A percentile compares a stretch with the other conserved stretches of the same genome.
Evolutionary conservation across 2,888 invertebrate genomes (phyloP).

Genomic region (Neoaliturus tenellus): DNA sequence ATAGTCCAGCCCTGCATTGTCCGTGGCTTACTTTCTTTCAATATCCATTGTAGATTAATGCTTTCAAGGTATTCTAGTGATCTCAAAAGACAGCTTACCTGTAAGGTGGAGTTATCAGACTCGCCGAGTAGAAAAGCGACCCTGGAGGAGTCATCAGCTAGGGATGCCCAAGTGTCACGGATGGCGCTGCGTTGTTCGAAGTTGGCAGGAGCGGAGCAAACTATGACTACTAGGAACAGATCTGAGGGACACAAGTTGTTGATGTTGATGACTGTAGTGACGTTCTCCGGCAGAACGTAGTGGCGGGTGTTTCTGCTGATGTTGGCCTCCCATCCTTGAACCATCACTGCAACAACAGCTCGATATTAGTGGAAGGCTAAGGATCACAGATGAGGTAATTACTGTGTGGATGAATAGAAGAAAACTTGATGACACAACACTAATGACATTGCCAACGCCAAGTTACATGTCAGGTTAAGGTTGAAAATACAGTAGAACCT

Average conservation of each 20-base stretch:
- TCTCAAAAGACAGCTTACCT: too few relatives aligned
- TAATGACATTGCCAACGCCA: too few relatives aligned
- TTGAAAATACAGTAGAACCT: too few relatives aligned
- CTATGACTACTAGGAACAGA: constrained; percentile 82
- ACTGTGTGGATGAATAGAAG: too few relatives aligned
- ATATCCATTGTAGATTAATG: too few relatives aligned
- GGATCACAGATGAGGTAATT: too few relatives aligned
- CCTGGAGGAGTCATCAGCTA: constrained; percentile 65
- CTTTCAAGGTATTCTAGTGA: too few relatives aligned
- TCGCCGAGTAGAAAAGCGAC: constrained; percentile 79
- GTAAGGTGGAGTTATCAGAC: constrained; percentile 76
- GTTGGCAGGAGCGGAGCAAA: constrained; percentile 84
- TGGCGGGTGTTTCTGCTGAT: constrained; percentile 83
- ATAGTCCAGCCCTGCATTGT: too few relatives aligned
- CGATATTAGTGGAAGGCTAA: neutral
- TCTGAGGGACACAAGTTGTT: constrained; percentile 63
- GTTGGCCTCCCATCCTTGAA: constrained; percentile 82
- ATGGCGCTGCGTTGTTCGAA: constrained; percentile 81
- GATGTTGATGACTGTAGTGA: constrained; percentile 78
- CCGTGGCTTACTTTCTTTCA: too few relatives aligned
- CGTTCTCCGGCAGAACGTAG: constrained; percentile 83
- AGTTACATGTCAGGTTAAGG: too few relatives aligned
- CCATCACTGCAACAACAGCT: constrained; percentile 60
- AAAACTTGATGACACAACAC: too few relatives aligned
- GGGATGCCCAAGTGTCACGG: constrained; percentile 82